Base-by-base conservation (phyloP, 2,797 vertebrate species). In the Varecia variegata region DNA sequence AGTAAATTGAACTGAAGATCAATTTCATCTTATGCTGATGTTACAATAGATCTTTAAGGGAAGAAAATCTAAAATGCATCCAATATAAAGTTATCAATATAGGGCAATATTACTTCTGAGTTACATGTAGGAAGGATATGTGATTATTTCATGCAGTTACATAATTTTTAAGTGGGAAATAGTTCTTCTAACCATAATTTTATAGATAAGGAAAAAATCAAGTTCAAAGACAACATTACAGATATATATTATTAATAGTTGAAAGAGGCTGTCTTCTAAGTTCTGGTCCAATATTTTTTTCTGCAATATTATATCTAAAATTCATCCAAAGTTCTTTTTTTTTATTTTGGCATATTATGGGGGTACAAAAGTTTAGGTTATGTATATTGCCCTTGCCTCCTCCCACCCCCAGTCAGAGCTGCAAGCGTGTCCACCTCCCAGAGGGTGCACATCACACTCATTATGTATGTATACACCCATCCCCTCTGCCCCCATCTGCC, bases 1-100 rank as follows among this genome's bases (percentile, higher is more conserved):
- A 97, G 65, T 77, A 96, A 93, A 94, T 83, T 62, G 54, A 95
- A 96, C 4, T 88, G 58, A 97, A 98, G 47, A 84, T 56, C 20
- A 97, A n/a, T 70, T 88, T 68, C 81, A 71, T 7, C 15, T 96
- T 96, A 96, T 90, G n/a, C 32, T n/a, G 15, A 25, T 52, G 5
- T 40, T 18, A 86, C 40, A 80, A 45, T 54, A 2, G 6, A 65
- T 40, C 47, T 88, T 88, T 35, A 93, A 54, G 11, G 54, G 40
- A 80, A 65, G n/a, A 94, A 85, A 54, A 32, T 56, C 14, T 94
- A 60, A 94, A 82, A 79, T 43, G 14, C 47, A 83, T 38, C 62
- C 38, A 52, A 52, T 60, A 71, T 45, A 67, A 50, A 80, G 18
- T 32, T 77, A 45, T 80, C 9, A 60, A 11, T 50, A 38, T n/a